These are phyloP conservation scores for Takifugu bimaculatus DNA, from an alignment of 2,113 vertebrate genomes.

Conservation along the genomic window DNA sequence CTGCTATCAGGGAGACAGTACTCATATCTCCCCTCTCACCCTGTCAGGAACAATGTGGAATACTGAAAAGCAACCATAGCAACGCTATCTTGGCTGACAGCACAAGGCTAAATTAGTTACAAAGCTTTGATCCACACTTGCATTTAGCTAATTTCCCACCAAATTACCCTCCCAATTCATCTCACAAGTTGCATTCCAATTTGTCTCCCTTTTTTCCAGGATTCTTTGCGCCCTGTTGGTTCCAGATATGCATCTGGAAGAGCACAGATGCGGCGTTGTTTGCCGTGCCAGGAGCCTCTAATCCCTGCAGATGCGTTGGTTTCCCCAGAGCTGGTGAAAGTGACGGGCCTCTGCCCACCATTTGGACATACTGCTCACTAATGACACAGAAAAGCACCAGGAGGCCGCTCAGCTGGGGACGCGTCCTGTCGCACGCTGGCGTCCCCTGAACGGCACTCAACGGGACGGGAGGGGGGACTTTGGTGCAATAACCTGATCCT, in stretches of 20 bases:
- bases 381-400: constrained; percentile 55
- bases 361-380: constrained; percentile 52
- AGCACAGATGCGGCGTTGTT: constrained; percentile 57
- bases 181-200: constrained; percentile 40
- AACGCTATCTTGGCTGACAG: constrained; percentile 17
- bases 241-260: constrained; percentile 43
- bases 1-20: too few relatives aligned
- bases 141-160: constrained; percentile 49
- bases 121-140: constrained; percentile 44
- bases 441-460: neutral
- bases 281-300: constrained; percentile 22
- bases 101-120: constrained; percentile 39
- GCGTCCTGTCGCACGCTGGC: constrained; percentile 35
- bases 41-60: neutral
- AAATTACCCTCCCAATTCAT: constrained; percentile 50
- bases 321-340: constrained; percentile 41
- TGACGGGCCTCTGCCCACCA: constrained; percentile 34
- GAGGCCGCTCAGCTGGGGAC: constrained; percentile 34
- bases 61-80: constrained; percentile 42
- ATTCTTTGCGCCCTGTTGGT: constrained; percentile 27
- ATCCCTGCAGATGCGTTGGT: constrained; percentile 49
- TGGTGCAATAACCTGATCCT: too few relatives aligned
- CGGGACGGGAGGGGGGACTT: too few relatives aligned
- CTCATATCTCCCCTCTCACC: too few relatives aligned
- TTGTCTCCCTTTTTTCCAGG: constrained; percentile 40